Evolutionary conservation across 2,113 vertebrate genomes (phyloP), one percentile per base, ranked within the genome.

Genomic region (Pao palembangensis): DNA sequence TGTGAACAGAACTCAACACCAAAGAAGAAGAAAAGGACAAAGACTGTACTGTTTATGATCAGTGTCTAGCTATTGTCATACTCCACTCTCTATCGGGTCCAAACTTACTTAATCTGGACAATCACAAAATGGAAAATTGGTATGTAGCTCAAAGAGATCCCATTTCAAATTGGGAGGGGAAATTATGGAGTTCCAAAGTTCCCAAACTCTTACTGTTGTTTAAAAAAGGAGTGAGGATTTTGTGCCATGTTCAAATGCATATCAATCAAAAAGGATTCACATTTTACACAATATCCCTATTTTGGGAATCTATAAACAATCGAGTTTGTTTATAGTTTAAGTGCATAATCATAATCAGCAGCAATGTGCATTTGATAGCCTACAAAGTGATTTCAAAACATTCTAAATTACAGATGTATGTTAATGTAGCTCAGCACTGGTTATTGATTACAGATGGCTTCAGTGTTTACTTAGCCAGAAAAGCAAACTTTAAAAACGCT

Each of bases 1-100:
- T 84, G 83, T 80, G 76, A 86, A 78, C 69, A 70, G 71, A 31
- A 44, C 48, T 42, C 42, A 61, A 69, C 57, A 57, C 15, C 38
- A 38, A n/a, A 61, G 31, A 76, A 69, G 58, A 69, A 51, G 44
- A 47, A 46, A 47, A n/a, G 17, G n/a, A 56, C 57, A 55, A 31
- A 65, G 18, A 20, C 49, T 21, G 19, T 13, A 51, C 19, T 51
- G 10, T 23, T 51, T 51, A 5, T 20, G 34, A 46, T n/a, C n/a
- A 48, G 17, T 47, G 28, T 38, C 34, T 38, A 38, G 10, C 46
- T 48, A 16, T 48, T 44, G 13, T 44, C 16, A 44, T 44, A 5
- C 43, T 38, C 8, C 34, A 38, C 11, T 38, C 34, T 38, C 11
- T 38, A 28, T 3, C 34, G 2, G 10, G 34, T 38, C 34, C 34